These are phyloP conservation scores for Hypothenemus hampei DNA, from an alignment of 1,140 invertebrate species.

Conservation along the genomic window DNA sequence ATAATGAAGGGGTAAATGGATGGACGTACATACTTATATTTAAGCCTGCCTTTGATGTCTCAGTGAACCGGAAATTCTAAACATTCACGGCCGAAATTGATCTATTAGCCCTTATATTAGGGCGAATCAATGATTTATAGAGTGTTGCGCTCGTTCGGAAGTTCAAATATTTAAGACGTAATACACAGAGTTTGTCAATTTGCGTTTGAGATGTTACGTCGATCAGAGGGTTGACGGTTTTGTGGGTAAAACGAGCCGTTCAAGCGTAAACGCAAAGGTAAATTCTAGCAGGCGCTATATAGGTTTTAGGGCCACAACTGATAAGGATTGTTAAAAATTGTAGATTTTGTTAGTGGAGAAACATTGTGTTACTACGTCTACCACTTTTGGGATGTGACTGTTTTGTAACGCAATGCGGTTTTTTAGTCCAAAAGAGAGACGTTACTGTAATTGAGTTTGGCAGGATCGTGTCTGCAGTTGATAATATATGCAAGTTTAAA, in stretches of 20 bases:
- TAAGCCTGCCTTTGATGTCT: constrained; percentile 19
- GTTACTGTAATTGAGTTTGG: no score
- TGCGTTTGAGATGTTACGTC: not conserved
- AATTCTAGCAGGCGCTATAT: not conserved
- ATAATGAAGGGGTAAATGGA: no score
- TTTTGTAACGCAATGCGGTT: no score
- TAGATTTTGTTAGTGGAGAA: no score
- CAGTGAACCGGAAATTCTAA: constrained; percentile 23
- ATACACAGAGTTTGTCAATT: constrained; percentile 9
- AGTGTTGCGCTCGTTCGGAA: not conserved
- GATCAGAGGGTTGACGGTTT: not conserved
- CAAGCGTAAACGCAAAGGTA: not conserved
- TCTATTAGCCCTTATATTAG: constrained; percentile 23
- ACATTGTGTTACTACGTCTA: no score
- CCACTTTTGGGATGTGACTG: no score
- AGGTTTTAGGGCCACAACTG: no score
- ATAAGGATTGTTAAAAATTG: no score
- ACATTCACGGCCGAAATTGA: constrained; percentile 20
- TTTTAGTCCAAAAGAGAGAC: no score
- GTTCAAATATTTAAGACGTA: constrained; percentile 12
- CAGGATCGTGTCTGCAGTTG: constrained; percentile 27
- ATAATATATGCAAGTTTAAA: constrained; percentile 39
- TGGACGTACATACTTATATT: no score
- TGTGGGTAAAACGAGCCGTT: no score
- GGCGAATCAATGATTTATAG: constrained; percentile 14